Percentiles rank a stretch among this genome's conserved stretches.
Evolutionary conservation across 2,113 vertebrate species (phyloP).

Genomic region (Sphyrna mokarran): DNA sequence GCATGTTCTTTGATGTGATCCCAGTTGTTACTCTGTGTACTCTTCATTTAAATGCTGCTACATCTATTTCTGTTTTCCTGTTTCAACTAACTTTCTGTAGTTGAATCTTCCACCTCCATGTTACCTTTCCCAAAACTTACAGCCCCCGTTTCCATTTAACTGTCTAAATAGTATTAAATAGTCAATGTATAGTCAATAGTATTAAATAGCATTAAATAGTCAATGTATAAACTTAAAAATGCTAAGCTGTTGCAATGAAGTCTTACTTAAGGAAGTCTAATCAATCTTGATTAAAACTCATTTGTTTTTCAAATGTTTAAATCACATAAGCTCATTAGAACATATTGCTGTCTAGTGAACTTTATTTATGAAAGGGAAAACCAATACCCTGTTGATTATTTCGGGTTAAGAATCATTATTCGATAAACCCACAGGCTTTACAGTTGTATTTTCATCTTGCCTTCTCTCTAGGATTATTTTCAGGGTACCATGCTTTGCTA

Average conservation of each 20-base stretch:
- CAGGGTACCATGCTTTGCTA: neutral
- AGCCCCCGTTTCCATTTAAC: neutral
- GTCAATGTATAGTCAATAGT: neutral
- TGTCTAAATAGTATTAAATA: neutral
- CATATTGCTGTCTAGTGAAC: neutral
- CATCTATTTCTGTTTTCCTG: neutral
- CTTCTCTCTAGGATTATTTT: neutral
- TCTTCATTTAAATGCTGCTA: neutral
- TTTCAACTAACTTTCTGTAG: neutral
- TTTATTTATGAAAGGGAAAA: neutral
- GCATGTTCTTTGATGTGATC: neutral
- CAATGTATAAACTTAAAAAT: neutral
- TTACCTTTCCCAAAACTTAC: neutral
- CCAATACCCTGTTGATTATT: neutral
- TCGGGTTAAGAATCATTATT: neutral
- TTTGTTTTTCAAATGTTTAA: slow-evolving; percentile 5
- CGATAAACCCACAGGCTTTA: neutral
- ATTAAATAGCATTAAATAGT: neutral
- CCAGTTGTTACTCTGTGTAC: neutral
- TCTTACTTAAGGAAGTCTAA: neutral
- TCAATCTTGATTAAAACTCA: neutral
- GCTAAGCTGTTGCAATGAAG: neutral
- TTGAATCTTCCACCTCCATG: neutral
- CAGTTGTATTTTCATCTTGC: neutral
- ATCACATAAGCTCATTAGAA: neutral